Evolutionary conservation across 1,140 invertebrate genomes (phyloP).

Genomic region (Maconellicoccus hirsutus): DNA sequence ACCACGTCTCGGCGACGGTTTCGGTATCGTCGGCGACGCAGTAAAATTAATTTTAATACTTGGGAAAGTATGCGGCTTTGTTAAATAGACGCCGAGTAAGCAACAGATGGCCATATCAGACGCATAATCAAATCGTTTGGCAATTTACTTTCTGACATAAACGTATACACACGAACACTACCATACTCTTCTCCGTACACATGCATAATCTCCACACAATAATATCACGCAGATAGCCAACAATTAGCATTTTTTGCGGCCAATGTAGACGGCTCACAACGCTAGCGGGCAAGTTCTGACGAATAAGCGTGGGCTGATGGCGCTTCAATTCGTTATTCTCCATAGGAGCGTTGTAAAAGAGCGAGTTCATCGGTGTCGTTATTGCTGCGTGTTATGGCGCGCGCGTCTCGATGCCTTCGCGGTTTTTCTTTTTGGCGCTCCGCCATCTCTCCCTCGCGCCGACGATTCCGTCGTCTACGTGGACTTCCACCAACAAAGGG

Average conservation of each 20-base stretch:
- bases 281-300: slow-evolving; percentile 1
- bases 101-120: not conserved
- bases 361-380: no score
- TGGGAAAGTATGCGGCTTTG: not conserved
- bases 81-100: not conserved
- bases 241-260: slow-evolving; percentile 7
- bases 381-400: no score
- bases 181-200: not conserved
- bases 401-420: no score
- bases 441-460: no score
- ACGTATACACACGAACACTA: not conserved
- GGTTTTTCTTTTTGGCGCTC: no score
- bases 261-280: not conserved
- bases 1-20: no score
- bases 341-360: not conserved
- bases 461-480: no score
- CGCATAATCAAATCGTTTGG: not conserved
- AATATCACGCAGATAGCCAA: slow-evolving; percentile 5
- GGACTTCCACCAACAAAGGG: no score
- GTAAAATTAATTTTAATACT: not conserved
- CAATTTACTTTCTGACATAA: not conserved
- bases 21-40: not conserved
- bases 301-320: not conserved
- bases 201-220: not conserved
- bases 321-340: not conserved